phyloP scores from a whole-genome alignment of 2,113 vertebrate species.

The Globicephala melas region DNA sequence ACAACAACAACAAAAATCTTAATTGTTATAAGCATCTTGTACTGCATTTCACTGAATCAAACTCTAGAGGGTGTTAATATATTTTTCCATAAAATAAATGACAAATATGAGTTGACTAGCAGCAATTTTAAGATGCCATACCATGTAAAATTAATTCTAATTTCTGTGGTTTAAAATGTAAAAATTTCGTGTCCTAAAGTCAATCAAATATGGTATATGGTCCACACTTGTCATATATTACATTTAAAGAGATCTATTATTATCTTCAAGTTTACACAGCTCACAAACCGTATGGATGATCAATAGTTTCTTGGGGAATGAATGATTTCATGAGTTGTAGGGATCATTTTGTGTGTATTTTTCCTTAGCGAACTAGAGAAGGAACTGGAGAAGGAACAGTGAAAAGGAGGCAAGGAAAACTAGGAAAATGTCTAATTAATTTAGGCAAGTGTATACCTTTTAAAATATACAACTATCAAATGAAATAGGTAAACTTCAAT shows the following conservation, averaged over 20 bases:
- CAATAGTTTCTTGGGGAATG: background rate
- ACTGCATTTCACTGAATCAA: background rate
- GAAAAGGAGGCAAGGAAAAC: background rate
- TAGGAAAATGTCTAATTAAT: background rate
- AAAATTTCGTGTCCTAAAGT: background rate
- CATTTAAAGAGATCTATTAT: background rate
- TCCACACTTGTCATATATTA: background rate
- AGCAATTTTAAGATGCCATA: background rate
- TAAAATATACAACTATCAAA: background rate
- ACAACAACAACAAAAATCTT: background rate
- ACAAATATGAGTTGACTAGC: background rate
- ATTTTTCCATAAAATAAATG: background rate
- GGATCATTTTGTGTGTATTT: background rate
- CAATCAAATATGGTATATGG: background rate
- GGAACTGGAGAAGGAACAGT: background rate
- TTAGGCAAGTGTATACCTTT: background rate
- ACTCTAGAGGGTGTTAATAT: background rate
- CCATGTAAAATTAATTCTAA: background rate
- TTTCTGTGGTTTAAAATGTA: background rate
- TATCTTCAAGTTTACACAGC: background rate
- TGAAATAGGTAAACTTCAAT: background rate
- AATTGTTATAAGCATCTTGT: background rate
- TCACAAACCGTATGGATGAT: background rate
- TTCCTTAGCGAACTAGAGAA: background rate
- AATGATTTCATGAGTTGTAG: background rate